These are phyloP conservation scores for Rhinichthys osculus DNA, from an alignment of 2,797 vertebrate genomes.

Conservation along the genomic window DNA sequence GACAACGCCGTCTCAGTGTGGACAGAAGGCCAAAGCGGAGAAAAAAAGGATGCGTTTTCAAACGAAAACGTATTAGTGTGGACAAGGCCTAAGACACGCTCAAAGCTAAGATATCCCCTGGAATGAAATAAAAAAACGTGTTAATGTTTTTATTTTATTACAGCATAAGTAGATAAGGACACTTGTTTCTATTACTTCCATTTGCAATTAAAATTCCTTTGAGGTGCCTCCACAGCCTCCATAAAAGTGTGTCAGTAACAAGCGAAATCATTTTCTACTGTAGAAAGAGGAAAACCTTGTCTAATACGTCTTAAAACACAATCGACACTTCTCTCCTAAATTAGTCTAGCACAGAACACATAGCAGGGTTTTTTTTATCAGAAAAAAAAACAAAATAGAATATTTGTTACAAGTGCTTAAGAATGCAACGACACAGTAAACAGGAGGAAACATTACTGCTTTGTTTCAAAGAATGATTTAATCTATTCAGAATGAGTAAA, in stretches of 20 bases:
- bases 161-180: conserved; percentile 4
- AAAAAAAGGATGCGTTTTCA: background rate
- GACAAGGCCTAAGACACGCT: background rate
- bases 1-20: too few relatives aligned
- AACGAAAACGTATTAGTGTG: background rate
- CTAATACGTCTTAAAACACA: conserved; percentile 1
- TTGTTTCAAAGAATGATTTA: background rate
- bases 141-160: conserved; percentile 10
- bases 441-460: background rate
- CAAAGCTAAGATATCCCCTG: background rate
- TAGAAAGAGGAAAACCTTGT: background rate
- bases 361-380: too few relatives aligned
- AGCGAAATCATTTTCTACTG: conserved; percentile 4
- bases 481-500: background rate
- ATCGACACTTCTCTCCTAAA: background rate
- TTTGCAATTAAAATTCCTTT: conserved; percentile 30
- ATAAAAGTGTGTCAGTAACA: conserved; percentile 27
- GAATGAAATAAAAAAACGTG: background rate
- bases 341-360: too few relatives aligned
- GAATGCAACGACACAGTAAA: background rate
- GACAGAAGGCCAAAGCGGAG: too few relatives aligned
- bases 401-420: background rate
- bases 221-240: background rate
- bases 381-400: too few relatives aligned
- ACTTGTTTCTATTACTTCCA: conserved; percentile 12